Conservation (phyloP, 2,797 vertebrate genomes). For the Sebastes kiyomatsui region DNA sequence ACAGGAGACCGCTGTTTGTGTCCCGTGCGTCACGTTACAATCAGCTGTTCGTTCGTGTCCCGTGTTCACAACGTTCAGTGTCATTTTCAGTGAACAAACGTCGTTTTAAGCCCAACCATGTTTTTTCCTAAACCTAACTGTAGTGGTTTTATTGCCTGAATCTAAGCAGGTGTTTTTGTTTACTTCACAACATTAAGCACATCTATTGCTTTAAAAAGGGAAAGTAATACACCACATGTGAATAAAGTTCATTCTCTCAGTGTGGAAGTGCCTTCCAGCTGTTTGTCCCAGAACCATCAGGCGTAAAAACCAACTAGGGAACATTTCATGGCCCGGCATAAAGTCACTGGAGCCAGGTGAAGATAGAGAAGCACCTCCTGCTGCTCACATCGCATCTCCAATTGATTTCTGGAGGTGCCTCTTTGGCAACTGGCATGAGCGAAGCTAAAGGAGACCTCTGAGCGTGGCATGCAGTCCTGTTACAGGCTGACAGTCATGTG, state of each 20-base stretch:
- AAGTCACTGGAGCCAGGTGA: conserved; percentile 18
- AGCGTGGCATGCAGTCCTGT: conserved; percentile 21
- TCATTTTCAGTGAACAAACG: too few species aligned
- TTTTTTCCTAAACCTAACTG: too few species aligned
- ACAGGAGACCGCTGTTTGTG: too few species aligned
- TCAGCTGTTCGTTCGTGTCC: too few species aligned
- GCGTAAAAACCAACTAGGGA: neutral
- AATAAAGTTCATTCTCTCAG: neutral
- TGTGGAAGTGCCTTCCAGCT: conserved; percentile 7
- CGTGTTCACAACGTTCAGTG: too few species aligned
- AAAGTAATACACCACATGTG: neutral
- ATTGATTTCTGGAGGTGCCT: conserved; percentile 52
- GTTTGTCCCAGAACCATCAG: conserved; percentile 30
- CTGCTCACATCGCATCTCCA: conserved; percentile 23
- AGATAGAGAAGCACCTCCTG: conserved; percentile 2
- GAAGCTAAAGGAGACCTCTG: conserved; percentile 36
- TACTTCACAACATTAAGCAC: too few species aligned
- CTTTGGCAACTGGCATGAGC: conserved; percentile 17
- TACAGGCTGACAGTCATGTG: conserved; percentile 22
- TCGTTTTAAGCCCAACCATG: too few species aligned
- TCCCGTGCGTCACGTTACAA: too few species aligned
- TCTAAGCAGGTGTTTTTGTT: too few species aligned
- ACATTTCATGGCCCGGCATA: neutral
- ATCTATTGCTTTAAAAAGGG: neutral
- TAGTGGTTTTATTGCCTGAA: too few species aligned